These are phyloP conservation scores for Chlorodrepanis virens DNA, from an alignment of 2,113 vertebrate genomes.

Conservation along the genomic window DNA sequence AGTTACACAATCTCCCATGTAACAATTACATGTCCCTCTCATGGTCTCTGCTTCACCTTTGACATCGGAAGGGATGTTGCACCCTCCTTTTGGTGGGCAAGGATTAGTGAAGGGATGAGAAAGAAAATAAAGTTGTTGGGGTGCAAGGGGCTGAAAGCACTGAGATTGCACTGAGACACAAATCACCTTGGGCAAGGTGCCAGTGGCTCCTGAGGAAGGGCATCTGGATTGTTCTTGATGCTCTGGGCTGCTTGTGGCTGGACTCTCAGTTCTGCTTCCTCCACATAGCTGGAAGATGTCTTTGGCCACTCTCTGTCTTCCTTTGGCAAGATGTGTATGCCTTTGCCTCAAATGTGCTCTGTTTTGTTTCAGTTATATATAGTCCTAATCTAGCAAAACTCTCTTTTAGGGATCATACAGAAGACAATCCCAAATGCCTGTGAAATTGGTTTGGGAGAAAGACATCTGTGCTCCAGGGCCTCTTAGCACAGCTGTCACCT, in stretches of 20 bases:
- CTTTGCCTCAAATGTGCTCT: background rate
- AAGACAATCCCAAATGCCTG: background rate
- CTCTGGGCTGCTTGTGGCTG: background rate
- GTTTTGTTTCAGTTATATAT: background rate
- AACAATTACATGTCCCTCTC: background rate
- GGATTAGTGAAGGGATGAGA: background rate
- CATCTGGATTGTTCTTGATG: background rate
- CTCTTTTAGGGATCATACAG: background rate
- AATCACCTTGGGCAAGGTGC: background rate
- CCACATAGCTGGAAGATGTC: background rate
- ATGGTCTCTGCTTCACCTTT: background rate
- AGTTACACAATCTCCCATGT: background rate
- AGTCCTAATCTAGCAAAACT: background rate
- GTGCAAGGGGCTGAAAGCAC: background rate
- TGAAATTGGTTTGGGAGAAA: background rate
- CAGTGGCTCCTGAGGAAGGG: background rate
- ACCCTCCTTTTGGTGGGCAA: rapidly evolving
- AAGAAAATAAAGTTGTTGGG: background rate
- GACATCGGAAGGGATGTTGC: background rate
- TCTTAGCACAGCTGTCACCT: background rate
- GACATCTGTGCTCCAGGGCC: background rate
- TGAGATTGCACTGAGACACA: background rate
- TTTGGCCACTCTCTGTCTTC: background rate
- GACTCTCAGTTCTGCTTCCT: background rate
- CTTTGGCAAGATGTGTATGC: background rate